phyloP scores from a whole-genome alignment of 2,797 vertebrate genomes.

The Allobates femoralis region DNA sequence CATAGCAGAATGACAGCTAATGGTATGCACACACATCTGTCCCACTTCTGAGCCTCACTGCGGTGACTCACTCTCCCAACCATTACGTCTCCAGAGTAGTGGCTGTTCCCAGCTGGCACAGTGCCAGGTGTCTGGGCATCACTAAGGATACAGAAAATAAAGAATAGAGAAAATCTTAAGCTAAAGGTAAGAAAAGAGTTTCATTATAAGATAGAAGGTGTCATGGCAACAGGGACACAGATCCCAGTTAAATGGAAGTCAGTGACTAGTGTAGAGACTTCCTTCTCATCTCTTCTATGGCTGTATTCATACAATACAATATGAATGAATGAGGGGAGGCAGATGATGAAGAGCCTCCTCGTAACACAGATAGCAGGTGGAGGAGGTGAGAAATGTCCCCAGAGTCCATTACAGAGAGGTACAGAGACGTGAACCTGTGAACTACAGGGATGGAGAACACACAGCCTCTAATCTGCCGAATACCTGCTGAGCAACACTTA shows the following conservation, averaged over 20 bases:
- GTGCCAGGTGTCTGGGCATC: slow-evolving; percentile 44
- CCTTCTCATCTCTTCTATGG: slow-evolving; percentile 55
- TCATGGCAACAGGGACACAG: slow-evolving; percentile 81
- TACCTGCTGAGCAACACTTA: background rate
- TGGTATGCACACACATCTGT: slow-evolving; percentile 13
- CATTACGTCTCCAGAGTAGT: slow-evolving; percentile 21
- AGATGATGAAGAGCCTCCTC: background rate
- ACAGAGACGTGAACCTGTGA: background rate
- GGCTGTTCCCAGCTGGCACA: slow-evolving; percentile 30
- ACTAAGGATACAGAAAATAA: background rate
- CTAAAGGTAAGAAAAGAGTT: slow-evolving; percentile 72
- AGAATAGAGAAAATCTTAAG: background rate
- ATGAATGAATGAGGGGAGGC: background rate
- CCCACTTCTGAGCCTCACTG: slow-evolving; percentile 28
- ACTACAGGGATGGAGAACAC: background rate
- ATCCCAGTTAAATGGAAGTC: slow-evolving; percentile 67
- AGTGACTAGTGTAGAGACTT: background rate
- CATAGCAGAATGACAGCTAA: background rate
- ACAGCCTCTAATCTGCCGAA: background rate
- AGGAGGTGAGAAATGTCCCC: background rate
- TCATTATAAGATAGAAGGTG: slow-evolving; percentile 78
- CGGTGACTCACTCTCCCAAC: slow-evolving; percentile 37
- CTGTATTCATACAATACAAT: slow-evolving; percentile 64
- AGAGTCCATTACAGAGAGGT: slow-evolving; percentile 63
- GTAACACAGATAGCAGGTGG: background rate